Evolutionary conservation across 2,888 invertebrate species (phyloP), one percentile per base, ranked within the genome.

Genomic region (Teleiodes luculella): DNA sequence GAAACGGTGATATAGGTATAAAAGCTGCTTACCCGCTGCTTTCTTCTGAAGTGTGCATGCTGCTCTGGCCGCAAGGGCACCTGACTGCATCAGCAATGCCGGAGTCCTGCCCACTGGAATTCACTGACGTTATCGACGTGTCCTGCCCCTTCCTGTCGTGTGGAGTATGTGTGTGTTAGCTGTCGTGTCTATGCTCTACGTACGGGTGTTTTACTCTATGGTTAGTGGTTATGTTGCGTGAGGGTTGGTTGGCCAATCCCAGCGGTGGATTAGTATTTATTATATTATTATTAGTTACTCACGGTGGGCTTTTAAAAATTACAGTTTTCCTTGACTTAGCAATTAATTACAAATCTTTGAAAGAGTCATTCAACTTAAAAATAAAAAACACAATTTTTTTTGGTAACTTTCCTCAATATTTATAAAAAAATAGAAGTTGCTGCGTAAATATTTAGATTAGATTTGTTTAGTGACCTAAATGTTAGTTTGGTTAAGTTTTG

Each of bases 61-160:
- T 91, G 67, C 93, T 93, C 64, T 92, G 92, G 18, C 93, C 93
- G 72, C 94, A 94, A 7, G 92, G 92, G 72, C 94, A 94, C 55
- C 92, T 72, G 56, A 66, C 72, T 0, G 74, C 86, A 60, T 89
- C 90, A 0, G 87, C 95, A 62, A 95, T 94, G 54, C 95, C 95
- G 47, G 95, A 95, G 84, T 95, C 95, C 74, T 95, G 94, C 13
- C 95, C 95, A 72, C 95, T 95, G 66, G 95, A 95, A 89, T 95
- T 95, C 67, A 95, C 90, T 62, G 95, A 95, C 67, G 94, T 94
- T 80, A 95, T 92, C 60, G 95, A 95, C 53, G 94, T 94, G 80
- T 95, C 95, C 63, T 86, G 86, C 62, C 84, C 86, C 68, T 86
- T 87, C 84, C 88, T 88, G 80, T 37, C n/a, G 43, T 54, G 54